A percentile compares a stretch with the other conserved stretches of the same genome.
Evolutionary conservation across 2,888 invertebrate species (phyloP).

Genomic region (Ptycholaimellus sp.): DNA sequence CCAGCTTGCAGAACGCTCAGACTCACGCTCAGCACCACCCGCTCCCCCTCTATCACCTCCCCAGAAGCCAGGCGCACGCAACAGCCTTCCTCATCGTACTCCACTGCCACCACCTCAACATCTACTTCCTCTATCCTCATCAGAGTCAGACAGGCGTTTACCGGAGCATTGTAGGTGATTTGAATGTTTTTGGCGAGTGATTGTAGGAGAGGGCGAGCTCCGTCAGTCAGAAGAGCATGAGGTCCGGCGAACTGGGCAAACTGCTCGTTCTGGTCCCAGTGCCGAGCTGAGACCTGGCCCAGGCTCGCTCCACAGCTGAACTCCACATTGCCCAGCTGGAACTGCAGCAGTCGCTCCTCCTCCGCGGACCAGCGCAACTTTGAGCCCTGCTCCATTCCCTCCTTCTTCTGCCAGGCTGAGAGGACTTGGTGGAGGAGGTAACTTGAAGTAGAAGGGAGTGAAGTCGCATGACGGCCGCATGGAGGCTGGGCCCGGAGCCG

Average conservation of each 20-base stretch:
- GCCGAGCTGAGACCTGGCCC: conserved; percentile 25
- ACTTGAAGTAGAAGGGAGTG: too few relatives aligned
- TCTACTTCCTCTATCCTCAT: neutral
- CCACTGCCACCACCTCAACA: too few relatives aligned
- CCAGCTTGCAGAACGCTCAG: conserved; percentile 27
- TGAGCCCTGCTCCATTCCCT: too few relatives aligned
- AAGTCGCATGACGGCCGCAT: too few relatives aligned
- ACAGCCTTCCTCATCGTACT: neutral
- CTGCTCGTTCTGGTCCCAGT: conserved; percentile 33
- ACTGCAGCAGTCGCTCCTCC: conserved; percentile 28
- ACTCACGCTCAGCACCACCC: conserved; percentile 30
- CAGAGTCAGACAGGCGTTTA: conserved; percentile 9
- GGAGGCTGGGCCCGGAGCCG: too few relatives aligned
- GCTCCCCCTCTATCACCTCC: conserved; percentile 2
- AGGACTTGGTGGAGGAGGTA: too few relatives aligned
- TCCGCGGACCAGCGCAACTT: too few relatives aligned
- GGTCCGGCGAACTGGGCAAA: conserved; percentile 31
- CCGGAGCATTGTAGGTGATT: conserved; percentile 23
- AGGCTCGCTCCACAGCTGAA: conserved; percentile 29
- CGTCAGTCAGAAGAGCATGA: conserved; percentile 27
- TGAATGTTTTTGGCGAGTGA: conserved; percentile 26
- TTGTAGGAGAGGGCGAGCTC: conserved; percentile 23
- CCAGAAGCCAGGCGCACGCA: neutral
- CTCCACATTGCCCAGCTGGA: conserved; percentile 31
- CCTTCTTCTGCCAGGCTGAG: too few relatives aligned